Evolutionary conservation across 1,140 invertebrate genomes (phyloP), one percentile per base, ranked within the genome.

Genomic region (Bombus confusus): DNA sequence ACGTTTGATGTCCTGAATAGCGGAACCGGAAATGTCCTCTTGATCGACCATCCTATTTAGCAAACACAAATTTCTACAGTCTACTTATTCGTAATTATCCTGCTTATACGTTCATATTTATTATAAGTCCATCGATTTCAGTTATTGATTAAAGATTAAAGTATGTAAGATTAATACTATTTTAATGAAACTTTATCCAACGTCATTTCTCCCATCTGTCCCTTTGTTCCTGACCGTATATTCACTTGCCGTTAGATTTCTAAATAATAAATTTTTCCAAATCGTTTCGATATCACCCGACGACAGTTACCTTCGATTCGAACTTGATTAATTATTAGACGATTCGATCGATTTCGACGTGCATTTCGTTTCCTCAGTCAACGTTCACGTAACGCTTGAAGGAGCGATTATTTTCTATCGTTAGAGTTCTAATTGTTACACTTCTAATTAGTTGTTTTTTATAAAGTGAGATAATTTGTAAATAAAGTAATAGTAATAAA

Each of bases 391-490:
- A 37, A 47, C 39, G 12, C 34, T 18, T 12, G 31, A 43, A 28
- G 28, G 39, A 52, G 13, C 5, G 6, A 25, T 52, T 28, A 41
- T 28, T 41, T 68, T 66, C 25, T 5, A 31, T 82, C 64, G 25
- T 34, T 72, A 47, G 41, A 22, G 59, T 64, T 62, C 75, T 71
- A 47, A 43, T 79, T 69, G 64, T 79, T 62, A 37, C 22, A 79
- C n/a, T 62, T 39, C 41, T 34, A 37, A 62, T 72, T 31, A 78
- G 39, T 84, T 83, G 66, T 76, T 72, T 84, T 85, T 85, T 72
- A 64, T 80, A 85, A 47, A 34, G n/a, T 39, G 78, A 85, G 64
- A 80, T 72, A 43, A 72, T 64, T 72, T 85, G 83, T 85, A 85
- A 47, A 85, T 85, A 80, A 80, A 69, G 13, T 52, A 69, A 69